Conservation (phyloP, 2,888 invertebrate species). For the Dysmachus trigonus region DNA sequence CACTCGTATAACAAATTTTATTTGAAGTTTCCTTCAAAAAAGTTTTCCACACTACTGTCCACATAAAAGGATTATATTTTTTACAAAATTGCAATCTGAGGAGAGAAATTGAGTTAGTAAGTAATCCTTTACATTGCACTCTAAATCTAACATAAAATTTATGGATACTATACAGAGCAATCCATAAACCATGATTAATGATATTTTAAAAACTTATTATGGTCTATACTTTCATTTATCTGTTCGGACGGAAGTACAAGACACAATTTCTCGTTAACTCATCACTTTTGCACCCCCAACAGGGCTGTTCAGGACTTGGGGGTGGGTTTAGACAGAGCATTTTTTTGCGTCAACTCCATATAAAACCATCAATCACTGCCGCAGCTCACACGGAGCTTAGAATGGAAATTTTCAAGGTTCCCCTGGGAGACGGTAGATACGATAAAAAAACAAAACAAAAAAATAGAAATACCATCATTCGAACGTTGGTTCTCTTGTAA, state of each 20-base stretch:
- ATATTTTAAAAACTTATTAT: slow-evolving; percentile 13
- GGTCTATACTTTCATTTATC: background rate
- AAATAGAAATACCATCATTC: background rate
- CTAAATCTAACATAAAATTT: no score
- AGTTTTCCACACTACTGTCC: no score
- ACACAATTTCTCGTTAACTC: background rate
- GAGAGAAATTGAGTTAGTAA: no score
- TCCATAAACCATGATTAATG: background rate
- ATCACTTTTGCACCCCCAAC: background rate
- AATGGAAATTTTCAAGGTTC: slow-evolving; percentile 4
- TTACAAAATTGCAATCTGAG: no score
- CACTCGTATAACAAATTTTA: no score
- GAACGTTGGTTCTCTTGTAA: background rate
- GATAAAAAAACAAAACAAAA: background rate
- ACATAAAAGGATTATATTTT: no score
- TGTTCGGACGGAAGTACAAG: background rate
- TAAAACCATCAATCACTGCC: slow-evolving; percentile 9
- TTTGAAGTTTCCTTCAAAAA: no score
- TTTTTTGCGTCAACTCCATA: background rate
- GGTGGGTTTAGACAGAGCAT: background rate
- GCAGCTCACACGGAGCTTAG: background rate
- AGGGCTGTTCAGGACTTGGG: background rate
- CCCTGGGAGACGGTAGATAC: background rate
- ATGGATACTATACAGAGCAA: no score
- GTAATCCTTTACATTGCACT: no score